Base-by-base conservation (phyloP, 1,140 invertebrate species). In the Listronotus bonariensis region DNA sequence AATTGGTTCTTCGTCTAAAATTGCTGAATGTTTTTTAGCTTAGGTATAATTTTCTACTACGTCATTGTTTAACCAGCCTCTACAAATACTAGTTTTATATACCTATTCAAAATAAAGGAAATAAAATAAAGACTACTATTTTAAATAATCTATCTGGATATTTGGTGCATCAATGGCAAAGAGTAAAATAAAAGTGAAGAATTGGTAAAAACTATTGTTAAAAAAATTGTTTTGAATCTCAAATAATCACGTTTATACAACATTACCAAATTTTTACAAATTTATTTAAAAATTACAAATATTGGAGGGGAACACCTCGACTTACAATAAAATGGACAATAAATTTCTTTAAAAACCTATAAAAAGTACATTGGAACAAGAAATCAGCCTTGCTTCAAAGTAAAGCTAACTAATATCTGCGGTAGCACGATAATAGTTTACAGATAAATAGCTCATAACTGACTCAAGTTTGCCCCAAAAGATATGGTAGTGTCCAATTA, bases 341-440 rank as follows among this genome's bases (percentile, higher is more conserved):
- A 43, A 26, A 14, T 57, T 12, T 64, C 41, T 61, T 60, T 41
- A 46, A 67, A 59, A 56, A 14, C 49, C 43, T 43, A 20, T 42
- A 59, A 64, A 66, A 66, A 58, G 45, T 61, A 41, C 41, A 20
- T 51, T 49, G 26, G 57, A 67, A 67, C 64, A 62, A 67, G 56
- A 72, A 67, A 71, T 73, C 71, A 73, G 69, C 72, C 72, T 73
- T 73, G 46, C 68, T 60, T 55, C 43, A 63, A 67, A 72, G 34
- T 57, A 65, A 70, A 71, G 61, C 67, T 64, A 68, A 71, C 64
- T 58, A 73, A 72, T 36, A 36, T 36, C 7, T 36, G n/a, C n/a
- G 8, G 34, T 36, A 12, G 34, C 8, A 12, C 11, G 34, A 36
- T 12, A 8, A 36, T 36, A 36, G 34, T 1, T 36, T 7, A 12